These are phyloP conservation scores for Otocyon megalotis DNA, from an alignment of 2,113 vertebrate species.

Conservation along the genomic window DNA sequence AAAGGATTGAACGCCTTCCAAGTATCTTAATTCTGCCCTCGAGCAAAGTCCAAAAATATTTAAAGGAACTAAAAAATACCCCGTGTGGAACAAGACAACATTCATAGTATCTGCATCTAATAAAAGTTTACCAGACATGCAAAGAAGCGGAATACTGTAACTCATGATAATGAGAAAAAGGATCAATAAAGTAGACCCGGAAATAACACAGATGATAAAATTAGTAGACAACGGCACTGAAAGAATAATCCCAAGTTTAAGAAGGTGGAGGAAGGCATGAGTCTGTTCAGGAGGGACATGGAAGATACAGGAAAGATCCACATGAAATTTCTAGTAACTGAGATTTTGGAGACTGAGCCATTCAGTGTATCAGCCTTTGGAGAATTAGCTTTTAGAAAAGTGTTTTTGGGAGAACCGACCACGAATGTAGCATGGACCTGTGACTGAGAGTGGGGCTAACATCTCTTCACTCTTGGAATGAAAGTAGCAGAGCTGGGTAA, in stretches of 20 bases:
- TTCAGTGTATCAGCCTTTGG: neutral
- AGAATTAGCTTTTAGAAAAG: neutral
- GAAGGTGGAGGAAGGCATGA: neutral
- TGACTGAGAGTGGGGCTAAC: neutral
- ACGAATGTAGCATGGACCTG: neutral
- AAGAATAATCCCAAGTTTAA: neutral
- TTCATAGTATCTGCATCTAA: neutral
- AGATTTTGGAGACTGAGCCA: neutral
- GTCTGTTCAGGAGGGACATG: neutral
- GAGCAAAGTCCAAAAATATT: neutral
- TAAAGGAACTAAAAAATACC: neutral
- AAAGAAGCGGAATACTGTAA: neutral
- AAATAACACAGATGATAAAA: conserved; percentile 15
- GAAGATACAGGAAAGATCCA: neutral
- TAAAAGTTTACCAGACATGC: neutral
- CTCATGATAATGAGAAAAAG: neutral
- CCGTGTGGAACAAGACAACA: neutral
- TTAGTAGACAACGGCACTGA: neutral
- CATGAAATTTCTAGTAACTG: neutral
- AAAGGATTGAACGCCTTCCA: neutral
- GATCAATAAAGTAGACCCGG: neutral
- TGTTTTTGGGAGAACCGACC: neutral
- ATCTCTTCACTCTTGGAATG: neutral
- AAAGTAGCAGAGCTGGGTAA: neutral
- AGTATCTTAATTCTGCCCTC: neutral